Conservation (phyloP, 2,797 vertebrate species). For the Megalops cyprinoides region DNA sequence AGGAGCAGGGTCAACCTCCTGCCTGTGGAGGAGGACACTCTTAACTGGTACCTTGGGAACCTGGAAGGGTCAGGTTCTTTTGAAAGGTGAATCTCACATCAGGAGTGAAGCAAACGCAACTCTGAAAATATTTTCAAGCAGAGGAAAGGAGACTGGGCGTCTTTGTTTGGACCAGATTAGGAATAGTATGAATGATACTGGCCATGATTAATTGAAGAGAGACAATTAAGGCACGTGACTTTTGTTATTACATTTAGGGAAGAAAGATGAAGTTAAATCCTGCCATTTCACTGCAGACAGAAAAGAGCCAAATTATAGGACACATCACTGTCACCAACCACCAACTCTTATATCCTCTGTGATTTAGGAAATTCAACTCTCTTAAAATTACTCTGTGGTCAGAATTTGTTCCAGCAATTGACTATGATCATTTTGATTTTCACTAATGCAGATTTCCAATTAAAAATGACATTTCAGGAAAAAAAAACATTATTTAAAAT, state of each 20-base stretch:
- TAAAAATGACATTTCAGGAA: no score
- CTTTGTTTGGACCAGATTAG: constrained; percentile 7
- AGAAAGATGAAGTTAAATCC: not conserved
- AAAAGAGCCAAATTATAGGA: not conserved
- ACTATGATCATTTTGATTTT: constrained; percentile 19
- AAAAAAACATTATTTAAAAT: no score
- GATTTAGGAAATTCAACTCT: not conserved
- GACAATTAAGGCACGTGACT: constrained; percentile 16
- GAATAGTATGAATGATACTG: not conserved
- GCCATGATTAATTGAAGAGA: constrained; percentile 34
- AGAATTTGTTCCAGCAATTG: not conserved
- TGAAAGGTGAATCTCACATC: constrained; percentile 26
- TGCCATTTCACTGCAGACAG: constrained; percentile 3
- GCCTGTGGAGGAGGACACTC: constrained; percentile 18
- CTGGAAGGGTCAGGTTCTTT: not conserved
- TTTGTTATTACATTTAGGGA: constrained; percentile 18
- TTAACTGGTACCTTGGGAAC: constrained; percentile 28
- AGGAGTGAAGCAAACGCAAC: constrained; percentile 6
- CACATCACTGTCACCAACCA: not conserved
- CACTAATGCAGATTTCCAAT: no score
- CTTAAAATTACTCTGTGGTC: constrained; percentile 9
- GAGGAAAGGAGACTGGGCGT: constrained; percentile 5
- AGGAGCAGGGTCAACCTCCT: not conserved
- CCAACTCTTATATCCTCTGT: not conserved
- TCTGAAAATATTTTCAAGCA: constrained; percentile 11